phyloP scores from a whole-genome alignment of 2,113 vertebrate genomes.

The Calidris pygmaea region DNA sequence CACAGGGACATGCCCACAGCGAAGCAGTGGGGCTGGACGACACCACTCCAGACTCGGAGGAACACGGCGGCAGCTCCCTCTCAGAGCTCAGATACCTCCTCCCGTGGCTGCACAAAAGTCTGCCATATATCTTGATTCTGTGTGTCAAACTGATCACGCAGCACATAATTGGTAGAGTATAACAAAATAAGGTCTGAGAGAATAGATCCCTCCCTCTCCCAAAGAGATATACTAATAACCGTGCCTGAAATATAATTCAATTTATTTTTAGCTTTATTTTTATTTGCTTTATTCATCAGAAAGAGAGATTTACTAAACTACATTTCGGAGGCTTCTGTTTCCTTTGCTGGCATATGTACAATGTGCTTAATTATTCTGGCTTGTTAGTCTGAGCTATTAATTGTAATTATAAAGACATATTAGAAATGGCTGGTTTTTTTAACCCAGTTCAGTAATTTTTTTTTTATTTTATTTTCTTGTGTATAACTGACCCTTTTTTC shows the following conservation, averaged over 20 bases:
- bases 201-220: not conserved
- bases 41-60: constrained; percentile 73
- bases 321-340: constrained; percentile 65
- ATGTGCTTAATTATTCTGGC: constrained; percentile 42
- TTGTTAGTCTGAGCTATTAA: constrained; percentile 14
- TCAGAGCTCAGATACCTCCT: constrained; percentile 88
- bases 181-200: not conserved
- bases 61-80: constrained; percentile 81
- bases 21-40: constrained; percentile 68
- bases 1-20: constrained; percentile 66
- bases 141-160: constrained; percentile 88
- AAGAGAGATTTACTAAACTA: constrained; percentile 30
- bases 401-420: constrained; percentile 30
- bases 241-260: not conserved
- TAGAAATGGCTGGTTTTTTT: constrained; percentile 23
- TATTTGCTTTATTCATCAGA: constrained; percentile 54
- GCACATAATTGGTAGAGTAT: constrained; percentile 84
- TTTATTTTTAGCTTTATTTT: constrained; percentile 50
- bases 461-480: not conserved
- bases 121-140: constrained; percentile 92
- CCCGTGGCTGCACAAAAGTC: constrained; percentile 91
- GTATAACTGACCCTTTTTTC: constrained; percentile 78
- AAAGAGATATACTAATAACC: not conserved
- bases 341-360: constrained; percentile 60
- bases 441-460: not conserved